Evolutionary conservation across 2,888 invertebrate genomes (phyloP), one percentile per base, ranked within the genome.

Genomic region (Oscheius onirici): DNA sequence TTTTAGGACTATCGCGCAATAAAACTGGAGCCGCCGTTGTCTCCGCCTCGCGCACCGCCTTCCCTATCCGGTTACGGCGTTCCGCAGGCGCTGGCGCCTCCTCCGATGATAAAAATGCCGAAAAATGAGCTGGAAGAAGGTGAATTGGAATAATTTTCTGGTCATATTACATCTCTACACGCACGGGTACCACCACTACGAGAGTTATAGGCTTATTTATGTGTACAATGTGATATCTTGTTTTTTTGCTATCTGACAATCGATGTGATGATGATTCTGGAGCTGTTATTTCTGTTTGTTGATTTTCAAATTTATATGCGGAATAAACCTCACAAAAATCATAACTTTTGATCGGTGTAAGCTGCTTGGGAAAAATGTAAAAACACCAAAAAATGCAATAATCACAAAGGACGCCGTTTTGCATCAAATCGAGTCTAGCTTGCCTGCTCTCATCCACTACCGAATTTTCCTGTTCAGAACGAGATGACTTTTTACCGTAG

Each of bases 81-180:
- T 17, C 44, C 70, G 6, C 70, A 26, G 26, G 41, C 22, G 46
- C 6, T 28, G 11, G 22, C 22, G n/a, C 20, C 54, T 51, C 34
- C 46, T 24, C n/a, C 43, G 5, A 41, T 54, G 10, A 22, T 51
- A n/a, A 20, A 24, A 11, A 24, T 54, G 3, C n/a, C 70, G 6
- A 44, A 28, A 26, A 63, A 52, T n/a, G 70, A 70, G 17, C 46
- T 70, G n/a, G 70, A 70, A 41, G 63, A 70, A n/a, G 70, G 63
- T 15, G 70, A 70, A 63, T 49, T 61, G 28, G 63, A 63, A 22
- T 58, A 58, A 41, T 22, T 41, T 20, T 58, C 10, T 52, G 2
- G 40, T 57, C 40, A 57, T 57, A 57, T 40, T 52, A 17, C 40
- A 34, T 34, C 34, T 34, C 34, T 6, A 34, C 17, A 58, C n/a